Percentiles rank a stretch among this genome's conserved stretches.
Conservation (phyloP, 2,113 vertebrate species). For the Eudorcas thomsonii region DNA sequence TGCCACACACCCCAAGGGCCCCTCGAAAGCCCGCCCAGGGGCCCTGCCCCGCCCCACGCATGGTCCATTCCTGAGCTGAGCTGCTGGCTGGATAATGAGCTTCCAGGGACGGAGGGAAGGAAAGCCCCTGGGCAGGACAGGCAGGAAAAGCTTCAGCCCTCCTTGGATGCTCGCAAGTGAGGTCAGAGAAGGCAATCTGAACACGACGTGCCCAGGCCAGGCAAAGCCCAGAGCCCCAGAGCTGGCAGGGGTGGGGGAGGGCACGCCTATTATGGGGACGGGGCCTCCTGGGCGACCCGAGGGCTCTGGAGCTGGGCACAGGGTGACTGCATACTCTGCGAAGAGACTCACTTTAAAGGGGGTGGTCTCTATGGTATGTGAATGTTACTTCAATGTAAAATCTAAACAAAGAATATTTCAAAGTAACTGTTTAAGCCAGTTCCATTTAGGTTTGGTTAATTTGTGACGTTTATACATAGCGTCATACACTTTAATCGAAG, state of each 20-base stretch:
- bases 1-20: not conserved
- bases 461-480: not conserved
- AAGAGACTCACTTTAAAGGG: not conserved
- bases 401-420: not conserved
- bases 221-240: not conserved
- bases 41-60: rapidly evolving
- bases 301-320: too few species aligned
- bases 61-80: not conserved
- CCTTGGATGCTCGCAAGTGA: not conserved
- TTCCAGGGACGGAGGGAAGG: not conserved
- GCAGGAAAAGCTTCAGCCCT: not conserved
- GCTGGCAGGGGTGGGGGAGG: rapidly evolving
- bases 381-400: not conserved
- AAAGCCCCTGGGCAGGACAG: not conserved
- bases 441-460: not conserved
- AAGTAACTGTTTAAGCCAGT: not conserved
- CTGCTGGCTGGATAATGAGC: not conserved
- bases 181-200: not conserved
- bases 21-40: not conserved
- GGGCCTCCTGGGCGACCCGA: not conserved
- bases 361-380: not conserved
- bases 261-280: rapidly evolving
- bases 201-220: rapidly evolving
- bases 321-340: not conserved
- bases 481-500: not conserved